A percentile compares a stretch with the other conserved stretches of the same genome.
Evolutionary conservation across 2,888 invertebrate genomes (phyloP).

Genomic region (Mayetiola destructor): DNA sequence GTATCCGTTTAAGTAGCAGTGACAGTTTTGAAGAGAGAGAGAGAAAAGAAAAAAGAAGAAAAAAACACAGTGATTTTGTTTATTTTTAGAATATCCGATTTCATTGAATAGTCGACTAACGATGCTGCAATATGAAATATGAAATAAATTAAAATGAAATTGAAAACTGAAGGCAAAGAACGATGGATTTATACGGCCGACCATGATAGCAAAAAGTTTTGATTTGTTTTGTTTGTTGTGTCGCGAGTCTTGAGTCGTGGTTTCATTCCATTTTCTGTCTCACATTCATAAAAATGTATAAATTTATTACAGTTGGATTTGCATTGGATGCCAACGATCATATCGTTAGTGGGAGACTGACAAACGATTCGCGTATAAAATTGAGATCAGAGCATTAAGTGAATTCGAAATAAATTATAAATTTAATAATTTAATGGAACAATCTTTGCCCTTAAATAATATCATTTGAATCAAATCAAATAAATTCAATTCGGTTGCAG

Average conservation of each 20-base stretch:
- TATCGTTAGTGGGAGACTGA: background rate
- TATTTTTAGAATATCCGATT: background rate
- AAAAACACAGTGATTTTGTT: background rate
- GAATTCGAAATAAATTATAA: background rate
- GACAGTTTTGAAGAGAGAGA: no score
- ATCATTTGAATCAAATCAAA: no score
- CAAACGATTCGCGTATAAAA: background rate
- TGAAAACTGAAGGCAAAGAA: no score
- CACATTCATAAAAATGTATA: constrained; percentile 1
- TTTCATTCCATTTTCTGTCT: background rate
- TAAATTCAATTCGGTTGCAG: no score
- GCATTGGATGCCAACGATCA: background rate
- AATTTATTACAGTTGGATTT: background rate
- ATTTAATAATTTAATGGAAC: background rate
- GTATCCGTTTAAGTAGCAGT: no score
- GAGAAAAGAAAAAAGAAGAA: no score
- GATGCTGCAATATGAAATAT: no score
- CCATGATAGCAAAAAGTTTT: no score
- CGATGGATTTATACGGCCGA: no score
- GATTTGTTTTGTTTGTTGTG: constrained; percentile 5
- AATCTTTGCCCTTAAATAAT: background rate
- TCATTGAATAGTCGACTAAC: no score
- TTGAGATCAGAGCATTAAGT: background rate
- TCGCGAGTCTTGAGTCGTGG: background rate
- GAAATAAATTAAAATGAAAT: no score